These are phyloP conservation scores for Cremastinae sp. DNA, from an alignment of 2,888 invertebrate species.

Conservation along the genomic window DNA sequence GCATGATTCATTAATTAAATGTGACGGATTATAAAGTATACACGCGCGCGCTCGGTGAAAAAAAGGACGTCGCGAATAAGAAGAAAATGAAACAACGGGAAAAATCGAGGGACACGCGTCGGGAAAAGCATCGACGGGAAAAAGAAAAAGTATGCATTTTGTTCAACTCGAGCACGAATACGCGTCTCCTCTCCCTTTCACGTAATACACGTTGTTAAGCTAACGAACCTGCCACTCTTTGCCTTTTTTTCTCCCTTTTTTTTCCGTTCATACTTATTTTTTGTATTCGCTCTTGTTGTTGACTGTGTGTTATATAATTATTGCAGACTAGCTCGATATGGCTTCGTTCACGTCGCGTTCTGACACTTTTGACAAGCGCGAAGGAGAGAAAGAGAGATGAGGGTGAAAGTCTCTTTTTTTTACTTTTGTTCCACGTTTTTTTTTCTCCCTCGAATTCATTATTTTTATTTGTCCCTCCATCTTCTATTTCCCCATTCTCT, in stretches of 20 bases:
- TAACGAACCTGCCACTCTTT: conserved; percentile 50
- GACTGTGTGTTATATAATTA: conserved; percentile 25
- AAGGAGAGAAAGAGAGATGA: not conserved
- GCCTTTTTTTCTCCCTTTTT: conserved; percentile 24
- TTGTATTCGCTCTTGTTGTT: conserved; percentile 10
- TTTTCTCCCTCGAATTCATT: not conserved
- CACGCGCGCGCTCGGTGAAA: not conserved
- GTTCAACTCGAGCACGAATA: conserved; percentile 8
- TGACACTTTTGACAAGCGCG: conserved; percentile 23
- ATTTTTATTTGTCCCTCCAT: conserved; percentile 1
- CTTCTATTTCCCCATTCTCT: not conserved
- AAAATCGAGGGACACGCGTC: conserved; percentile 17
- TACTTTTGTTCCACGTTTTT: too few species aligned
- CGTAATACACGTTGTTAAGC: conserved; percentile 45
- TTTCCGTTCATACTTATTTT: conserved; percentile 35
- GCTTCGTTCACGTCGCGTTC: conserved; percentile 23
- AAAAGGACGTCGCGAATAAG: not conserved
- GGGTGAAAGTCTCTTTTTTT: too few species aligned
- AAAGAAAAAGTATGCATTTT: not conserved
- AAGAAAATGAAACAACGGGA: not conserved
- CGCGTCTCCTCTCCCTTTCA: conserved; percentile 18
- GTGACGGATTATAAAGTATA: not conserved
- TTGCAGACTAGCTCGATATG: conserved; percentile 15
- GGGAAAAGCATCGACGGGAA: not conserved
- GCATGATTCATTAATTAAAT: conserved; percentile 30